phyloP scores from a whole-genome alignment of 2,113 vertebrate species.

The Melanocharis versteri region DNA sequence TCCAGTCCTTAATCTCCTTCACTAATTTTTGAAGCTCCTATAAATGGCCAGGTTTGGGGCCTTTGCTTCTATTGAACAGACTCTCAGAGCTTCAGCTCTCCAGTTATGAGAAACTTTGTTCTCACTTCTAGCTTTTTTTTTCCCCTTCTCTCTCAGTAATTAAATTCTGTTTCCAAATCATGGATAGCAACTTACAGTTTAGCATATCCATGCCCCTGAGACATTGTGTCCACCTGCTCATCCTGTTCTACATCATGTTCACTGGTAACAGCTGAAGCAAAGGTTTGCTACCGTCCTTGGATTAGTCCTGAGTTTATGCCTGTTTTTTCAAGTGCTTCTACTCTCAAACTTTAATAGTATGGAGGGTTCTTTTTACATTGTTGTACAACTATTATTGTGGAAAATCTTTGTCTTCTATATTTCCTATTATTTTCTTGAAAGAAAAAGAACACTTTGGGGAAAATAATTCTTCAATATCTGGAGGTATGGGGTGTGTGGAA shows the following conservation, averaged over 20 bases:
- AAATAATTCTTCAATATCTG: not conserved
- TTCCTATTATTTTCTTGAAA: not conserved
- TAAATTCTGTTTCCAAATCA: not conserved
- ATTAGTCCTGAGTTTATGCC: not conserved
- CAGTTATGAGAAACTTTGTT: not conserved
- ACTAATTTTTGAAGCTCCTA: not conserved
- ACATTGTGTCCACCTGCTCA: not conserved
- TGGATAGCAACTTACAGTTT: not conserved
- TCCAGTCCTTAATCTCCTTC: not conserved
- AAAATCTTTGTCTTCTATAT: not conserved
- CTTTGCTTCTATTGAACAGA: not conserved
- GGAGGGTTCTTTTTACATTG: not conserved
- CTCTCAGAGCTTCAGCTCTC: not conserved
- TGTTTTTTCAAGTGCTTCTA: not conserved
- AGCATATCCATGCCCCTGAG: not conserved
- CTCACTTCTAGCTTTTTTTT: not conserved
- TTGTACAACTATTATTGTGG: not conserved
- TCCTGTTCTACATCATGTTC: not conserved
- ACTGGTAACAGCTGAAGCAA: not conserved
- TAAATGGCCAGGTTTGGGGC: not conserved
- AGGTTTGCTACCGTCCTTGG: not conserved
- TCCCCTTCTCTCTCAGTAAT: not conserved
- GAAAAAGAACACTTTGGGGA: not conserved
- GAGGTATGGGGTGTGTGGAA: not conserved
- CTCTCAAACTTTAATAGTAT: not conserved